These are phyloP conservation scores for Myotis planiceps DNA, from an alignment of 2,797 vertebrate genomes.

Conservation along the genomic window DNA sequence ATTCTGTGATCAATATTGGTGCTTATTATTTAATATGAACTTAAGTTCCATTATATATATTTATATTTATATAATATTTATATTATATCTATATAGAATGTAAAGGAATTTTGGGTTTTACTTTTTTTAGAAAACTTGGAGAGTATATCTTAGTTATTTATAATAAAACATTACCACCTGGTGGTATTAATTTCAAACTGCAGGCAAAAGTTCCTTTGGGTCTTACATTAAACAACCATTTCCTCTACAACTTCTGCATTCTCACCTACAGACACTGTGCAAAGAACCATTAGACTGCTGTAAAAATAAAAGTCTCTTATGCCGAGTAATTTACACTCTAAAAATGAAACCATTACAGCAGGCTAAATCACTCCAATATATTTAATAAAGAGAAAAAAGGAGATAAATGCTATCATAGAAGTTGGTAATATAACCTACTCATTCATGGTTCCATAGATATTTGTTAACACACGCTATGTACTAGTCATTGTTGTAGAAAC, in stretches of 20 bases:
- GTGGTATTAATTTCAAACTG: slow-evolving; percentile 8
- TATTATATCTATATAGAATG: not conserved
- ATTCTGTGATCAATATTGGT: not conserved
- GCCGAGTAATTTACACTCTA: not conserved
- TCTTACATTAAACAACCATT: not conserved
- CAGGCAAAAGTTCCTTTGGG: slow-evolving; percentile 9
- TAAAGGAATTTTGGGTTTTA: not conserved
- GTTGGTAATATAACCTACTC: not conserved
- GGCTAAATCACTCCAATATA: not conserved
- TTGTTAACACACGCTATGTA: not conserved
- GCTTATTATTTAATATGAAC: not conserved
- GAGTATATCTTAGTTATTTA: not conserved
- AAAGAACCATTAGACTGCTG: not conserved
- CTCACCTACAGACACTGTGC: not conserved
- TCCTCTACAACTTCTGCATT: not conserved
- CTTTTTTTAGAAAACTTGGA: not conserved
- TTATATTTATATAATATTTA: not conserved
- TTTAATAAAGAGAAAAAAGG: not conserved
- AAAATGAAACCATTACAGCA: not conserved
- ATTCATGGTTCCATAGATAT: not conserved
- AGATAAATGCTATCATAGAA: not conserved
- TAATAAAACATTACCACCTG: slow-evolving; percentile 51
- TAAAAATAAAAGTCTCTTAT: not conserved
- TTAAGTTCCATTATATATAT: not conserved
- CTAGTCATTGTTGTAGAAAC: not conserved